Conservation (phyloP, 2,888 invertebrate species). For the Acleris cristana region DNA sequence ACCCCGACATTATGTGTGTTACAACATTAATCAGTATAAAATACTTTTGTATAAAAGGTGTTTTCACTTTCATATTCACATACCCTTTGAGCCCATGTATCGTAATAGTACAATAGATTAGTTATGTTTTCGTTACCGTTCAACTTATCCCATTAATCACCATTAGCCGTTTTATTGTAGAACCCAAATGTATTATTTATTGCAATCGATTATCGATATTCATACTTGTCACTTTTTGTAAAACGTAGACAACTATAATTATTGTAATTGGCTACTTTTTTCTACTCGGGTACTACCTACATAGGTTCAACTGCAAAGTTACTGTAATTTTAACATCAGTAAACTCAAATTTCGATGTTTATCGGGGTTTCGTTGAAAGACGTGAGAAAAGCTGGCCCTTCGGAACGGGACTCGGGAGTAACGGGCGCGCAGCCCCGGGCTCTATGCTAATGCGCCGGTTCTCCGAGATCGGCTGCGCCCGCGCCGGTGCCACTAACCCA, state of each 20-base stretch:
- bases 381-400: constrained; percentile 70
- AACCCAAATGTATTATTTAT: constrained; percentile 9
- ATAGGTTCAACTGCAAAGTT: neutral
- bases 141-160: constrained; percentile 33
- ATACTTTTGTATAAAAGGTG: neutral
- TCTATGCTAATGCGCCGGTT: constrained; percentile 73
- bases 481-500: constrained; percentile 75
- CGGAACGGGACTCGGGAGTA: constrained; percentile 71
- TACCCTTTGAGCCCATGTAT: constrained; percentile 4
- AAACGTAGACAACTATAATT: neutral
- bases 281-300: neutral
- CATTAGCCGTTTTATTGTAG: constrained; percentile 30
- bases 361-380: constrained; percentile 57
- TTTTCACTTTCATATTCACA: constrained; percentile 9
- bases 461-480: constrained; percentile 56
- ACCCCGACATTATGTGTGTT: no score
- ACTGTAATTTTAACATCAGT: constrained; percentile 5
- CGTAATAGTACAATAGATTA: constrained; percentile 24
- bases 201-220: constrained; percentile 13
- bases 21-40: neutral
- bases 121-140: constrained; percentile 26
- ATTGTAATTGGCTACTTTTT: no score
- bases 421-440: constrained; percentile 71
- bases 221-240: neutral
- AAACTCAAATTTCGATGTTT: constrained; percentile 30